phyloP scores from a whole-genome alignment of 2,113 vertebrate species.

The Muntiacus reevesi region DNA sequence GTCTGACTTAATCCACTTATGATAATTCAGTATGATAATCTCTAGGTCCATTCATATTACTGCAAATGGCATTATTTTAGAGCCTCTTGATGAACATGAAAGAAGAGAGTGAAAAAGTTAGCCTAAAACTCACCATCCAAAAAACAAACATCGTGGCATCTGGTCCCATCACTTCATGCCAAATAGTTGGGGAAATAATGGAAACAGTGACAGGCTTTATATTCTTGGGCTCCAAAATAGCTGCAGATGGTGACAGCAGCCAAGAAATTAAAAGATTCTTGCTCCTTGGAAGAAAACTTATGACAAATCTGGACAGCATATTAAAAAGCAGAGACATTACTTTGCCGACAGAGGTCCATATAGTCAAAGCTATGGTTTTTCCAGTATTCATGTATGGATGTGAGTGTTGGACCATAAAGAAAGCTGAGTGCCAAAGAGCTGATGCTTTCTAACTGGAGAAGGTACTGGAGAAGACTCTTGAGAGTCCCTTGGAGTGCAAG shows the following conservation, averaged over 20 bases:
- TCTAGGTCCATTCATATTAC: background rate
- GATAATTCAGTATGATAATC: background rate
- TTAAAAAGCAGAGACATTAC: background rate
- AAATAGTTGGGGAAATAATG: background rate
- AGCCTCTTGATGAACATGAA: background rate
- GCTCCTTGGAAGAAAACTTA: background rate
- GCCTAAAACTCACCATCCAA: background rate
- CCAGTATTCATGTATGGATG: background rate
- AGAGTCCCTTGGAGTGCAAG: background rate
- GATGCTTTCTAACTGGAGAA: background rate
- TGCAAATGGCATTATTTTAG: background rate
- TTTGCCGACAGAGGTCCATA: background rate
- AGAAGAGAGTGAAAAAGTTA: background rate
- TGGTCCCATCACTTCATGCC: background rate
- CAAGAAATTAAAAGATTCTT: background rate
- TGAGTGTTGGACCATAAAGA: background rate
- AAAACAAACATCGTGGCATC: background rate
- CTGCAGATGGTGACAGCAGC: background rate
- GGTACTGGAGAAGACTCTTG: background rate
- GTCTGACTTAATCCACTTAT: background rate
- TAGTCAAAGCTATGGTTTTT: background rate
- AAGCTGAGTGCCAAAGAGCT: background rate
- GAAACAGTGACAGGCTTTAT: background rate
- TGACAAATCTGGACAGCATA: background rate
- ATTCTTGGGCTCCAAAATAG: background rate